Evolutionary conservation across 2,888 invertebrate genomes (phyloP), one percentile per base, ranked within the genome.

Genomic region (Galerucella nymphaeae): DNA sequence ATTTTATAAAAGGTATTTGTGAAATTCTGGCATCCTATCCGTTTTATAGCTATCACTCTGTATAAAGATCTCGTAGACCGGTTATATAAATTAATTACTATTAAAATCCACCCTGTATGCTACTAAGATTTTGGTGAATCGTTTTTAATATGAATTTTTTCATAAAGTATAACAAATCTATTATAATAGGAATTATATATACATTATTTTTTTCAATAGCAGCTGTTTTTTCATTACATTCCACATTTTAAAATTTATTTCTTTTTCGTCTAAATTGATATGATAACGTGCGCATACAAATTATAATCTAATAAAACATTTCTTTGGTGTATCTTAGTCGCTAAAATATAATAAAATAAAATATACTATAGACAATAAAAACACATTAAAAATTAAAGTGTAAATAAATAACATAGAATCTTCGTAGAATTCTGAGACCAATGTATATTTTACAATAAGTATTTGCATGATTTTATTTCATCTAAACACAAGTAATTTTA

Each of bases 241-340:
- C 30, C 30, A 30, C 30, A 18, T 20, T 23, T 20, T 13, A 14
- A 58, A 58, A 48, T 62, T 62, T 62, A 62, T 42, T 62, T 62
- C 16, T 64, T 18, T 6, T 16, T 50, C 50, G 64, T 23, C 42
- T 63, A 18, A 42, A 30, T 16, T 74, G 70, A 71, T 74, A 75
- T 79, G 75, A 77, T 76, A 73, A 78, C 66, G 75, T 73, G 75
- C 75, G 50, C 67, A 61, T 72, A 70, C 62, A 73, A 75, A 70
- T 75, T 67, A 72, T 2, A 70, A 58, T 82, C 81, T 83, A 82
- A 82, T 70, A 70, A 84, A 84, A 83, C 81, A 81, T 83, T 81
- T 86, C 86, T 86, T 86, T 86, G 86, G 86, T 86, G 86, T 86
- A 76, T 81, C 85, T 85, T 86, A 86, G 79, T 82, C 78, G 80